Evolutionary conservation across 2,888 invertebrate genomes (phyloP).

Genomic region (Lasioglossum oenotherae): DNA sequence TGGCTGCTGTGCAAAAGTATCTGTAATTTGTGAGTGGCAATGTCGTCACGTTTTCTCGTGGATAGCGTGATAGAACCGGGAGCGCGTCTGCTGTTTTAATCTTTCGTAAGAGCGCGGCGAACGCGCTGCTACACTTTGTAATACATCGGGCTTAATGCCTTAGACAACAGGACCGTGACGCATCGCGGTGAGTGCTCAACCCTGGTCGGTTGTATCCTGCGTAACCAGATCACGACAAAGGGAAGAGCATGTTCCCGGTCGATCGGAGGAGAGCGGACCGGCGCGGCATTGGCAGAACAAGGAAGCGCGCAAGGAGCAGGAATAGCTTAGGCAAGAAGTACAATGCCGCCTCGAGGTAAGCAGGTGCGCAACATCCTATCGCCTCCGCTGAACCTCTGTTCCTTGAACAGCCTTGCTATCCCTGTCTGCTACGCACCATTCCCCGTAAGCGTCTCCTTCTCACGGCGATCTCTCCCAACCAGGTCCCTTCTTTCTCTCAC

Average conservation of each 20-base stretch:
- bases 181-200: slow-evolving; percentile 36
- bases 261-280: slow-evolving; percentile 24
- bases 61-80: neutral
- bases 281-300: neutral
- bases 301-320: slow-evolving; percentile 31
- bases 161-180: slow-evolving; percentile 47
- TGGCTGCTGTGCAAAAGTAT: neutral
- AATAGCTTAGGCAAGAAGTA: slow-evolving; percentile 64
- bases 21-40: neutral
- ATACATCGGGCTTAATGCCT: slow-evolving; percentile 34
- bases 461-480: neutral
- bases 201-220: slow-evolving; percentile 52
- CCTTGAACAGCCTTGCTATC: neutral
- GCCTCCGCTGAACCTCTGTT: slow-evolving; percentile 61
- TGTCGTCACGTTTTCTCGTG: neutral
- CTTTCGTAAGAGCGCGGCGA: slow-evolving; percentile 42
- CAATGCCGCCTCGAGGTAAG: slow-evolving; percentile 77
- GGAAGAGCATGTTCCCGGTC: slow-evolving; percentile 33
- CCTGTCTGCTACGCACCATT: neutral
- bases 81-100: slow-evolving; percentile 20
- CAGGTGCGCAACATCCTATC: slow-evolving; percentile 81
- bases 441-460: neutral
- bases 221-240: slow-evolving; percentile 77
- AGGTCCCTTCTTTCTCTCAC: slow-evolving; percentile 9
- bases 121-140: slow-evolving; percentile 32